Evolutionary conservation across 2,888 invertebrate species (phyloP).

Genomic region (Hirudinaria manillensis): DNA sequence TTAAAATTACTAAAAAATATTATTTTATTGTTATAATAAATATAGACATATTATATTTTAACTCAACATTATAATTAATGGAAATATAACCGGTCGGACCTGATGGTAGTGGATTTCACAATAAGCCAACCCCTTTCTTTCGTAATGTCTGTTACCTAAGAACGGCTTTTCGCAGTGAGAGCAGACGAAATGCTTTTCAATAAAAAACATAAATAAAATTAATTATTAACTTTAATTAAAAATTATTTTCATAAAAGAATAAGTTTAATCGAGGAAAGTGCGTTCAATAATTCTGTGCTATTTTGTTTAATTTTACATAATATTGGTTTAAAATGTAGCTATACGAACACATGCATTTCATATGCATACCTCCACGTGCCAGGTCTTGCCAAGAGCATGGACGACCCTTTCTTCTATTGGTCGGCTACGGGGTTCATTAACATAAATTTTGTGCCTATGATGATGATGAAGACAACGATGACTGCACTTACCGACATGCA

Average conservation of each 20-base stretch:
- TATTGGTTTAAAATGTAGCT: too few species aligned
- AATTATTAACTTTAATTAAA: background rate
- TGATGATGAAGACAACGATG: background rate
- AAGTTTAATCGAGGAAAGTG: background rate
- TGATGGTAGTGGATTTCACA: constrained; percentile 96
- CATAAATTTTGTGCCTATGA: background rate
- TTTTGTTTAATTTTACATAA: too few species aligned
- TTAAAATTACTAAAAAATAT: too few species aligned
- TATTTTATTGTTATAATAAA: too few species aligned
- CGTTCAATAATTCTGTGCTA: too few species aligned
- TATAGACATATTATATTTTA: too few species aligned
- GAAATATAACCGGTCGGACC: constrained; percentile 41
- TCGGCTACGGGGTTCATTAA: background rate
- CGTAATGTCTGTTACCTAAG: constrained; percentile 95
- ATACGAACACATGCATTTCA: too few species aligned
- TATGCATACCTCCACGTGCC: constrained; percentile 51
- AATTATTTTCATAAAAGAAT: background rate
- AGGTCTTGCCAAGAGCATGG: constrained; percentile 72
- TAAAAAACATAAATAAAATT: background rate
- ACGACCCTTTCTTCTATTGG: constrained; percentile 98
- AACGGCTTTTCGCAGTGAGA: constrained; percentile 99
- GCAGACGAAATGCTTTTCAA: constrained; percentile 88
- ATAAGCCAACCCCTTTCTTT: constrained; percentile 91
- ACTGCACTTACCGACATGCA: constrained; percentile 65
- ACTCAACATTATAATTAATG: too few species aligned